Percentiles rank a stretch among this genome's conserved stretches.
These are phyloP conservation scores for Heliconius aoede DNA, from an alignment of 2,888 invertebrate species.

Conservation along the genomic window DNA sequence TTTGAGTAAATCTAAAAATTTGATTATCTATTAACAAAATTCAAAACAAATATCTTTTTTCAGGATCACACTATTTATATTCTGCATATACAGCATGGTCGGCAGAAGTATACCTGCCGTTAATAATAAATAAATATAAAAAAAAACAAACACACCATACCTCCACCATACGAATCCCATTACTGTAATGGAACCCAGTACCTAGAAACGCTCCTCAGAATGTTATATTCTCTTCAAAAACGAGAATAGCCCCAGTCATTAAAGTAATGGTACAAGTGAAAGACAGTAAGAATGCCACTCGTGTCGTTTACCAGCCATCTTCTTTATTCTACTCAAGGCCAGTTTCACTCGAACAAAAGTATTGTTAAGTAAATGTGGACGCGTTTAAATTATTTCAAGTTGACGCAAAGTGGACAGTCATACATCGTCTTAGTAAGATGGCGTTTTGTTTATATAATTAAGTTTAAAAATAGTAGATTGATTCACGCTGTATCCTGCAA, in stretches of 20 bases:
- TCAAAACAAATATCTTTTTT: too few species aligned
- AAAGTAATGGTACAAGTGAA: slow-evolving; percentile 29
- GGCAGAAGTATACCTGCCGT: too few species aligned
- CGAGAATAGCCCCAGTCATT: slow-evolving; percentile 23
- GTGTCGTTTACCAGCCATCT: slow-evolving; percentile 30
- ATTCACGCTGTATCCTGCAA: too few species aligned
- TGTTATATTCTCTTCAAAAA: slow-evolving; percentile 20
- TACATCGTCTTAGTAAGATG: slow-evolving; percentile 1
- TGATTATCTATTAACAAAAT: too few species aligned
- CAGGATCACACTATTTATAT: too few species aligned
- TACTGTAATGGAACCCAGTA: neutral
- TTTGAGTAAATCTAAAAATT: too few species aligned
- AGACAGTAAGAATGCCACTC: slow-evolving; percentile 17
- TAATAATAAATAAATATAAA: neutral
- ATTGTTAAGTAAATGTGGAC: slow-evolving; percentile 45
- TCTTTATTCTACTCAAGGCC: slow-evolving; percentile 47
- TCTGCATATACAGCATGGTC: too few species aligned
- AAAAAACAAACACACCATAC: neutral
- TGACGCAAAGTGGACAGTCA: slow-evolving; percentile 1
- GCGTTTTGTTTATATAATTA: slow-evolving; percentile 1
- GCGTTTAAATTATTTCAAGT: slow-evolving; percentile 37
- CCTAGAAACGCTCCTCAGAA: slow-evolving; percentile 6
- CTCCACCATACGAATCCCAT: neutral
- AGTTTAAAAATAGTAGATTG: neutral
- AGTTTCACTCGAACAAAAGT: slow-evolving; percentile 47